These are phyloP conservation scores for Iphiclides podalirius DNA, from an alignment of 2,888 invertebrate species.

Conservation along the genomic window DNA sequence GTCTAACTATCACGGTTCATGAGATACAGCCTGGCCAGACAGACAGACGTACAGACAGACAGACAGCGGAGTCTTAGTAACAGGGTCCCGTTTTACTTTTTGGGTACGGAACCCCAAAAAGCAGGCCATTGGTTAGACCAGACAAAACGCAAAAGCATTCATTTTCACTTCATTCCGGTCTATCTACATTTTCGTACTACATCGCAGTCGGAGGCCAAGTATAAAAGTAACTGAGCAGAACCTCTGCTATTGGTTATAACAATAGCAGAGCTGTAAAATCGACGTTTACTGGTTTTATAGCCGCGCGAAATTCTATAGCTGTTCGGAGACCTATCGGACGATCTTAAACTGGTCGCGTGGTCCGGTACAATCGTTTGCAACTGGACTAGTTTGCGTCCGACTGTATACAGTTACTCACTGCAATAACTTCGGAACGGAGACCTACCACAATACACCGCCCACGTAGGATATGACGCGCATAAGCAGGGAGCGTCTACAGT, in stretches of 20 bases:
- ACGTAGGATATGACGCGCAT: conserved; percentile 13
- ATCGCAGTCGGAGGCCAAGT: no score
- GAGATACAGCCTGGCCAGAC: no score
- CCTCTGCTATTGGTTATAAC: background rate
- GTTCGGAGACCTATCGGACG: conserved; percentile 40
- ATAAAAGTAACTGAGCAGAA: background rate
- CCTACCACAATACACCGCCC: conserved; percentile 23
- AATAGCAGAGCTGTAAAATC: conserved; percentile 14
- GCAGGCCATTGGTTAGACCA: no score
- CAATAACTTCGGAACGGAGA: conserved; percentile 18
- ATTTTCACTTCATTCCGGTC: no score
- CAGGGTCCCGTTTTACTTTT: no score
- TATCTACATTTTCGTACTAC: no score
- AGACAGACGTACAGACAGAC: no score
- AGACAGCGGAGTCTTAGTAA: no score
- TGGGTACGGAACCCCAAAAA: no score
- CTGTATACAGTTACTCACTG: conserved; percentile 11
- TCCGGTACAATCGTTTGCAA: conserved; percentile 42
- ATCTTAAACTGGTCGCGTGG: conserved; percentile 49
- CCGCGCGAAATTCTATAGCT: conserved; percentile 9
- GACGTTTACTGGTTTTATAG: conserved; percentile 16
- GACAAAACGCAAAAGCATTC: no score
- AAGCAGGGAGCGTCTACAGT: background rate
- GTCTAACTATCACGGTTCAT: no score
- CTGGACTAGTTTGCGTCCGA: conserved; percentile 36